A percentile compares a stretch with the other conserved stretches of the same genome.
Conservation (phyloP, 92 coral and sea anemone genomes). For the Pocillopora meandrina region DNA sequence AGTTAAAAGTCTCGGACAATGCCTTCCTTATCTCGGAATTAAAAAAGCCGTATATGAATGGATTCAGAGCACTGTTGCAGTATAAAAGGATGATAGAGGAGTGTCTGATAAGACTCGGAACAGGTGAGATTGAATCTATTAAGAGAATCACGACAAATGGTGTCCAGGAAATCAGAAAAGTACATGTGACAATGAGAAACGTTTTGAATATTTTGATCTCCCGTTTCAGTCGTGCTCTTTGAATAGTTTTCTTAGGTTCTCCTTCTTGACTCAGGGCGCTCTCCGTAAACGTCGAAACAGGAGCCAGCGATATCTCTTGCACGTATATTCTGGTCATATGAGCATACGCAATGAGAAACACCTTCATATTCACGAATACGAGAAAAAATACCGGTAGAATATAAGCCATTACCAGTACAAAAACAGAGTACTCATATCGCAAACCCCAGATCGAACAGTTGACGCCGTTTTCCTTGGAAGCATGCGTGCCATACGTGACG, state of each 20-base stretch:
- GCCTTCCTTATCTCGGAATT: slow-evolving; percentile 70
- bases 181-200: slow-evolving; percentile 67
- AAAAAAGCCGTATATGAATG: slow-evolving; percentile 63
- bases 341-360: slow-evolving; percentile 53
- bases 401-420: slow-evolving; percentile 26
- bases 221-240: slow-evolving; percentile 28
- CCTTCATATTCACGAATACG: slow-evolving; percentile 67
- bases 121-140: slow-evolving; percentile 43
- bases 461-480: slow-evolving; percentile 24
- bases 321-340: slow-evolving; percentile 60
- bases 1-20: slow-evolving; percentile 27
- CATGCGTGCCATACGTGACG: slow-evolving; percentile 33
- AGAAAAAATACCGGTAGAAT: slow-evolving; percentile 55
- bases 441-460: slow-evolving; percentile 60
- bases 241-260: background rate
- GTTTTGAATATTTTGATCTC: slow-evolving; percentile 74
- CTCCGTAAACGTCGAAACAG: background rate
- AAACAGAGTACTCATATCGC: slow-evolving; percentile 39
- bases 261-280: background rate
- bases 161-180: slow-evolving; percentile 69
- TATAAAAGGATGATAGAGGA: slow-evolving; percentile 59
- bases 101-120: slow-evolving; percentile 41
- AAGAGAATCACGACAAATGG: slow-evolving; percentile 63
- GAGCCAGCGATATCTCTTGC: slow-evolving; percentile 30
- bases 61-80: slow-evolving; percentile 79